These are phyloP conservation scores for Hypotaenidia okinawae DNA, from an alignment of 2,797 vertebrate species.

Conservation along the genomic window DNA sequence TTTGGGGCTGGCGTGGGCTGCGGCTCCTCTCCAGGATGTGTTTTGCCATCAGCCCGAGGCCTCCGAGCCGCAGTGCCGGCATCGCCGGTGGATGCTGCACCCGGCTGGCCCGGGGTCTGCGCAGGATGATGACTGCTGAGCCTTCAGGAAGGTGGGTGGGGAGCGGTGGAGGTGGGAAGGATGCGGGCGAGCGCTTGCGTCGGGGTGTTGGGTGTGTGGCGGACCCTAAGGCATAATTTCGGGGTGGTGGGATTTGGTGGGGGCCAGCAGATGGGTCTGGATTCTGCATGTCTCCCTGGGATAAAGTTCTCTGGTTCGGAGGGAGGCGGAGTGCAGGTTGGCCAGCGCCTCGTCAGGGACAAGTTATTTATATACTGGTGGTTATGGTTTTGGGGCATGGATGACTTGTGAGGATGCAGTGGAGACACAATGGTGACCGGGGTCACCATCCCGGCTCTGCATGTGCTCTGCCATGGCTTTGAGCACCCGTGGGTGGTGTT, in stretches of 20 bases:
- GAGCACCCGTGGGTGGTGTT: neutral
- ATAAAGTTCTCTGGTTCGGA: too few species aligned
- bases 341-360: too few species aligned
- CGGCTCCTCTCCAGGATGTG: neutral
- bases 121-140: rapidly evolving
- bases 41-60: neutral
- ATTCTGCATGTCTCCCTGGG: neutral
- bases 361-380: neutral
- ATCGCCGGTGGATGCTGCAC: neutral
- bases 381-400: neutral
- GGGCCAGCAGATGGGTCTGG: rapidly evolving
- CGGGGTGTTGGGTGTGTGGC: rapidly evolving
- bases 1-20: neutral
- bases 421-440: neutral
- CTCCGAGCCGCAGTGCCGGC: rapidly evolving
- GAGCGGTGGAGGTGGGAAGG: neutral
- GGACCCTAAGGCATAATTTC: rapidly evolving
- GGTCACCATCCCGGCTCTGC: rapidly evolving
- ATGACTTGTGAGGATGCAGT: neutral
- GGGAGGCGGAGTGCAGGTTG: too few species aligned
- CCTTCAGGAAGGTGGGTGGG: neutral
- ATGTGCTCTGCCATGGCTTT: neutral
- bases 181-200: rapidly evolving
- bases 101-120: rapidly evolving
- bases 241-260: neutral